A percentile compares a stretch with the other conserved stretches of the same genome.
These are phyloP conservation scores for Aricia agestis DNA, from an alignment of 1,140 invertebrate genomes.

Conservation along the genomic window DNA sequence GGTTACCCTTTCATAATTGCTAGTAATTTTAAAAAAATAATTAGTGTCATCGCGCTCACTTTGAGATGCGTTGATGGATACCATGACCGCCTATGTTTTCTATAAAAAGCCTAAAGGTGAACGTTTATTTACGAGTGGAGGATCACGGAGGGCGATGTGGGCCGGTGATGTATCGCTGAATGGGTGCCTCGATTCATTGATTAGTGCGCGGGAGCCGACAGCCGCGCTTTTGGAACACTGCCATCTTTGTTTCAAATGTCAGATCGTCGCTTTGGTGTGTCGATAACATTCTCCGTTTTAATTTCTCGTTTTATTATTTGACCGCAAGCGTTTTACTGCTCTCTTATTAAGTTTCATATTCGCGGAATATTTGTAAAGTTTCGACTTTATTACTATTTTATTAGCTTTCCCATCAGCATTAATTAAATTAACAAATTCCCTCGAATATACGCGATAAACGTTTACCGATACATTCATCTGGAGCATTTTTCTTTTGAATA, in stretches of 20 bases:
- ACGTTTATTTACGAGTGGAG: slow-evolving; percentile 7
- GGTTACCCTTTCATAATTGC: background rate
- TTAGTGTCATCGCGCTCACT: slow-evolving; percentile 2
- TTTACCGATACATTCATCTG: background rate
- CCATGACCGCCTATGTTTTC: background rate
- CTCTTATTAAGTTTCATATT: slow-evolving; percentile 8
- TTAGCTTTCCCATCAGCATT: background rate
- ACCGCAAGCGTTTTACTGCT: slow-evolving; percentile 11
- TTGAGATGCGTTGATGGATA: background rate
- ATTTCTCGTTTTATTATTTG: slow-evolving; percentile 19
- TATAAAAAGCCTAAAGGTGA: slow-evolving; percentile 15
- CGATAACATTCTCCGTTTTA: slow-evolving; percentile 24
- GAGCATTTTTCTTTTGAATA: background rate
- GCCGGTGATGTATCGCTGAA: slow-evolving; percentile 29
- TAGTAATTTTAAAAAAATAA: background rate
- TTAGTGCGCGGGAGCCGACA: slow-evolving; percentile 29
- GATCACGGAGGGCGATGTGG: slow-evolving; percentile 10
- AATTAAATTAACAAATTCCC: background rate
- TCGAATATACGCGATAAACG: background rate
- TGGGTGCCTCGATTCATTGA: slow-evolving; percentile 37
- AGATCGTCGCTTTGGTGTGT: slow-evolving; percentile 27
- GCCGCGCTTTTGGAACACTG: slow-evolving; percentile 30
- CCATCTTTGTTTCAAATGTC: slow-evolving; percentile 43
- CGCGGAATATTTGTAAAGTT: slow-evolving; percentile 7
- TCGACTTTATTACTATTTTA: background rate